Conservation (phyloP, 2,888 invertebrate species). For the Plebejus anna region DNA sequence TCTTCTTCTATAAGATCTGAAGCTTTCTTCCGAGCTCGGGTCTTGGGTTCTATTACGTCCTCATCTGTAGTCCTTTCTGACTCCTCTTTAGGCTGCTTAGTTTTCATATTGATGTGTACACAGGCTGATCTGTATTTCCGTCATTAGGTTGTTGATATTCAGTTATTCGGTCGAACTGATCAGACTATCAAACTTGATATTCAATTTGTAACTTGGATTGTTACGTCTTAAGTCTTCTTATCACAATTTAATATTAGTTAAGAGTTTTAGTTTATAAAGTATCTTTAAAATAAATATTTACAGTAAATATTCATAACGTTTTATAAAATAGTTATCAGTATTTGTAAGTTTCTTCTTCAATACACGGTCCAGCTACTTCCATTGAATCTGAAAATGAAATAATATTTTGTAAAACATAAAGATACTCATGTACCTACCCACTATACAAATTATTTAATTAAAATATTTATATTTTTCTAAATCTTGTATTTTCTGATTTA, state of each 20-base stretch:
- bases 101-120: constrained; percentile 78
- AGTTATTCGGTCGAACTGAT: constrained; percentile 34
- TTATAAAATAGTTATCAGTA: constrained; percentile 32
- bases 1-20: constrained; percentile 65
- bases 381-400: constrained; percentile 30
- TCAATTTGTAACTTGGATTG: background rate
- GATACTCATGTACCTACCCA: background rate
- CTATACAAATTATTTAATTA: background rate
- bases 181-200: background rate
- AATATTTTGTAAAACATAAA: background rate
- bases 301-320: constrained; percentile 29
- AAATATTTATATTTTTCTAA: background rate
- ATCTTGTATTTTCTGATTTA: background rate
- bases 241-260: constrained; percentile 24
- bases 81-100: constrained; percentile 72
- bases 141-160: constrained; percentile 65
- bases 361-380: constrained; percentile 16
- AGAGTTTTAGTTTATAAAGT: constrained; percentile 25
- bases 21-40: constrained; percentile 72
- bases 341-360: constrained; percentile 29
- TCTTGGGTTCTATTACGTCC: constrained; percentile 70
- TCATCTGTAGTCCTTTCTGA: constrained; percentile 70
- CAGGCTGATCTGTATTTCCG: constrained; percentile 67
- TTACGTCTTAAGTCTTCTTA: constrained; percentile 6
- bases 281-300: constrained; percentile 27